Evolutionary conservation across 2,797 vertebrate genomes (phyloP), one percentile per base, ranked within the genome.

Genomic region (Borostomias antarcticus): DNA sequence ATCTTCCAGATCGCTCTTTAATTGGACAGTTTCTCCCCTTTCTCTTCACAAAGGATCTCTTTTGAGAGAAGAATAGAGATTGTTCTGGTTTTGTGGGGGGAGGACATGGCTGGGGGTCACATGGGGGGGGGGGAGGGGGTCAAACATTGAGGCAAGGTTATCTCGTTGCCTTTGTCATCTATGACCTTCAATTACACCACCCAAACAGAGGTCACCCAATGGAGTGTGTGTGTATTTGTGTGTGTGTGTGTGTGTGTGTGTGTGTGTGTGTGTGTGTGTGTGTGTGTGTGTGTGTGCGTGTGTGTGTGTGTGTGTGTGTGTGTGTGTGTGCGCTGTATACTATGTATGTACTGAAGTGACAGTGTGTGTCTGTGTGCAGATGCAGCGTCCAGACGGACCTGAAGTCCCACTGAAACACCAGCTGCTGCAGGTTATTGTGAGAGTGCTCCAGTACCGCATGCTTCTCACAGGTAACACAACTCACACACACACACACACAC

Each of bases 391-490:
- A 48, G 89, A 86, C 54, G 92, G 91, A 54, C 84, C 87, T 32
- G 82, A 90, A 81, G 86, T 91, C 76, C 94, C 84, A 58, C 76
- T 95, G 82, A 95, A 95, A 83, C 95, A 98, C 72, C 94, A 93
- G 84, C 93, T 99, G 85, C 86, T 97, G 79, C 93, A 93, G 84
- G 93, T 98, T 58, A 92, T 96, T 11, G 93, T 95, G 80, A 94
- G 95, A 65, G 89, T 97, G 26, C 96, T 98, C 81, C 96, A 98
- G 75, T 99, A 99, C 76, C 94, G 86, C 69, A 94, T 96, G 91
- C 92, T 98, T 1, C 95, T 99, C 74, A 98, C 95, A 94, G 97
- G 97, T 98, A n/a, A n/a, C n/a, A n/a, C n/a, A n/a, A n/a, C n/a
- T n/a, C n/a, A 8, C 30, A 45, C 8, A 6, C n/a, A 21, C 21